phyloP scores from a whole-genome alignment of 2,888 invertebrate species.

The Sceliomorpha sp. region DNA sequence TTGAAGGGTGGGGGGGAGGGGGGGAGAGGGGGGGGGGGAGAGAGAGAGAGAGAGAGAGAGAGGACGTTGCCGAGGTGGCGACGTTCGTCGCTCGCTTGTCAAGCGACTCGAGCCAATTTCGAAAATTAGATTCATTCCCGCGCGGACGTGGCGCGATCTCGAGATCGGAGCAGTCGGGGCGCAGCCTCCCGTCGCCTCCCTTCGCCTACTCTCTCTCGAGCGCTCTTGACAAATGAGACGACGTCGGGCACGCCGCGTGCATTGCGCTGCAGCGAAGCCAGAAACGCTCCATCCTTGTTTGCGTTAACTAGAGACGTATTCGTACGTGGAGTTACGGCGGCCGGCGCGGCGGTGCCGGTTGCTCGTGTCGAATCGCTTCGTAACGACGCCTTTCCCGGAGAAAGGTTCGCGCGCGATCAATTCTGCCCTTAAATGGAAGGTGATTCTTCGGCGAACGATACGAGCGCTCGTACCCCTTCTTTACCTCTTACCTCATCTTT shows the following conservation, averaged over 20 bases:
- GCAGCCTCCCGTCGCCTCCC: conserved; percentile 20
- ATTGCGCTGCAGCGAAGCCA: conserved; percentile 24
- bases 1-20: too few relatives aligned
- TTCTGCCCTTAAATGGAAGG: conserved; percentile 8
- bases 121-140: conserved; percentile 43
- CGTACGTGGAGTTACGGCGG: too few relatives aligned
- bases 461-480: too few relatives aligned
- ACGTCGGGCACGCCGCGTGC: conserved; percentile 18
- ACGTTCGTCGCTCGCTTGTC: too few relatives aligned
- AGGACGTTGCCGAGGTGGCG: too few relatives aligned
- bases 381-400: conserved; percentile 38
- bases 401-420: conserved; percentile 4
- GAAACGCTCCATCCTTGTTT: conserved; percentile 35
- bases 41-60: too few relatives aligned
- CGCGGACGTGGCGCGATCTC: conserved; percentile 4
- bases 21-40: too few relatives aligned
- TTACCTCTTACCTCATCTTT: too few relatives aligned
- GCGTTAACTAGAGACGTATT: conserved; percentile 38
- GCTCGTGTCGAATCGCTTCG: conserved; percentile 48
- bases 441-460: conserved; percentile 4
- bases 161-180: conserved; percentile 19
- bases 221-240: conserved; percentile 38
- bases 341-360: conserved; percentile 13
- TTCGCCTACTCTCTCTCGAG: too few relatives aligned
- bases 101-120: conserved; percentile 34